phyloP scores from a whole-genome alignment of 2,888 invertebrate species.

The Dioctria rufipes region DNA sequence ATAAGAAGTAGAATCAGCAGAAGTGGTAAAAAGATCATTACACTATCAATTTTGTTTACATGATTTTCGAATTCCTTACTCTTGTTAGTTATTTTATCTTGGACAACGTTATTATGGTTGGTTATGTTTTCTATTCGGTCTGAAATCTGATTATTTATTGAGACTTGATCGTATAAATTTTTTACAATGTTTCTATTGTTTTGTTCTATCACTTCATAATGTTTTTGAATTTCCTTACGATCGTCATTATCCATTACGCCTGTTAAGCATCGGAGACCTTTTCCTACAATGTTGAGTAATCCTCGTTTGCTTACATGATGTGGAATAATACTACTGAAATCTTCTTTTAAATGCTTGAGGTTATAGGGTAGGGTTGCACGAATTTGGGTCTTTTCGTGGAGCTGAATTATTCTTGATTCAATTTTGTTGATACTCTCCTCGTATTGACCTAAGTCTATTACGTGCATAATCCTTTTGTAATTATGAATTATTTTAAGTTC shows the following conservation, averaged over 20 bases:
- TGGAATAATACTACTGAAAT: conserved; percentile 34
- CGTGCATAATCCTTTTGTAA: conserved; percentile 4
- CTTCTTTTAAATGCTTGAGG: conserved; percentile 24
- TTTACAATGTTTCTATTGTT: conserved; percentile 3
- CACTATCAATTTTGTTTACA: conserved; percentile 22
- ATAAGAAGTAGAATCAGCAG: no score
- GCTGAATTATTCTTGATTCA: no score
- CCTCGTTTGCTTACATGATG: conserved; percentile 29
- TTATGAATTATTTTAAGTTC: conserved; percentile 7
- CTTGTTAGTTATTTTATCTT: conserved; percentile 32
- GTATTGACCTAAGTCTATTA: conserved; percentile 6
- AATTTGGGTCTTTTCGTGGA: no score
- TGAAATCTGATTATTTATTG: conserved; percentile 39
- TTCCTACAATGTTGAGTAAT: conserved; percentile 12
- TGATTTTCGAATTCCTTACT: conserved; percentile 28
- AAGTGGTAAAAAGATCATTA: no score
- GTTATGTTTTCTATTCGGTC: conserved; percentile 40
- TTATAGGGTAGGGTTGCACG: no score
- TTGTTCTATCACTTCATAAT: conserved; percentile 33
- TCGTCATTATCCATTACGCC: conserved; percentile 29
- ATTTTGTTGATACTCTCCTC: neutral
- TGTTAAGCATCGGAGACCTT: neutral
- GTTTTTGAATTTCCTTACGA: conserved; percentile 11
- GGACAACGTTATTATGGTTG: conserved; percentile 29
- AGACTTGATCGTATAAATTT: neutral